Evolutionary conservation across 2,888 invertebrate species (phyloP), one percentile per base, ranked within the genome.

Genomic region (Himalopsyche anomala): DNA sequence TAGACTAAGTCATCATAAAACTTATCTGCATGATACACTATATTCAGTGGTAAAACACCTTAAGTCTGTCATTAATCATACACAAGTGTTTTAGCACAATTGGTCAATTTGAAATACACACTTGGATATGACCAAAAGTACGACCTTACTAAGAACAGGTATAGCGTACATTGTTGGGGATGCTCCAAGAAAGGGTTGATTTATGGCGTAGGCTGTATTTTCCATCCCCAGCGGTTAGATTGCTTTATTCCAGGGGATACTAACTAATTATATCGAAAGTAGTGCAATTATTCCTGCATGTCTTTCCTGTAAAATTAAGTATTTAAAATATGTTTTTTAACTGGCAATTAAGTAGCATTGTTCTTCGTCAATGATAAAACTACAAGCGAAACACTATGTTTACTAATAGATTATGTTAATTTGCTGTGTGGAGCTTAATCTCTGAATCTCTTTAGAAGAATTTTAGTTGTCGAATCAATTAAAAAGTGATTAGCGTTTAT

Each of bases 141-240:
- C 28, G 19, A 62, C 62, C 62, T 62, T 19, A 62, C 19, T 62
- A 62, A 19, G 62, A 62, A 62, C 62, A 62, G 62, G 62, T 62
- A 62, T 8, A 28, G 5, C 62, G 62, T 62, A 19, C 62, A 62
- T 62, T 19, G 62, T 62, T 19, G 19, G 62, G 62, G 62, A 62
- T 62, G 62, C 62, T 62, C 62, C 28, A 62, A 62, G 62, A 62
- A 62, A 62, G 62, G 62, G 62, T 62, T 62, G 62, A 62, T 62
- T 62, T 62, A 62, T 62, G 38, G 81, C 82, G 15, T 28, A 62
- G 79, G 42, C 82, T 12, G 85, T 82, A 42, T 82, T 85, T 56
- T 85, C 85, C 85, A 74, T 38, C 83, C 82, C 54, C 82, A 17
- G 85, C 82, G 85, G 85, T 85, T 85, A 85, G 85, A 85, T 85